Percentiles rank a stretch among this genome's conserved stretches.
Evolutionary conservation across 2,888 invertebrate genomes (phyloP).

Genomic region (Steinernema hermaphroditum): DNA sequence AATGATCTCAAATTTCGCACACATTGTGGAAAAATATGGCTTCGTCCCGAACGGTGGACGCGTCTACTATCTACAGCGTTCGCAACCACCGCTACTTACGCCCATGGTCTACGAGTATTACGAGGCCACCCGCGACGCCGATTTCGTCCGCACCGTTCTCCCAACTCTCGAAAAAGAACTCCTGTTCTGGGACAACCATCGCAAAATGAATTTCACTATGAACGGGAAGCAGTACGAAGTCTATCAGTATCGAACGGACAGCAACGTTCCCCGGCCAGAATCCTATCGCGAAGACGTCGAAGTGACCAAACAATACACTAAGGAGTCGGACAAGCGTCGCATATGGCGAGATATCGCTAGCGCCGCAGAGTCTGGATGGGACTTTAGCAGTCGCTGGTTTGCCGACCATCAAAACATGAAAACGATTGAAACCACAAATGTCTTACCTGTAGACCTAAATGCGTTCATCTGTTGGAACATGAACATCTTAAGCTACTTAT

Average conservation of each 20-base stretch:
- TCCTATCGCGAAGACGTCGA: conserved; percentile 75
- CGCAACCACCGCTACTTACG: conserved; percentile 51
- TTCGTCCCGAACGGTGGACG: conserved; percentile 85
- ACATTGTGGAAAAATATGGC: conserved; percentile 76
- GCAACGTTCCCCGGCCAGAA: conserved; percentile 74
- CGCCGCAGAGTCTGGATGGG: conserved; percentile 93
- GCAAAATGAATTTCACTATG: conserved; percentile 65
- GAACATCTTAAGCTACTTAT: conserved; percentile 72
- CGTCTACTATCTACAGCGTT: conserved; percentile 75
- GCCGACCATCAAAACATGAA: conserved; percentile 74
- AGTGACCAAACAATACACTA: conserved; percentile 40
- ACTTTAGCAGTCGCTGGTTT: conserved; percentile 90
- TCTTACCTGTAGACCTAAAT: conserved; percentile 83
- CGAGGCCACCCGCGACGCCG: conserved; percentile 75
- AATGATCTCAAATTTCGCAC: conserved; percentile 83
- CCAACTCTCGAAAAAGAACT: conserved; percentile 68
- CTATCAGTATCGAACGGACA: conserved; percentile 73
- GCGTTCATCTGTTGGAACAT: conserved; percentile 78
- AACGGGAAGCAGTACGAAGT: conserved; percentile 73
- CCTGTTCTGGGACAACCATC: conserved; percentile 81
- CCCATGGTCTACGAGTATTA: conserved; percentile 74
- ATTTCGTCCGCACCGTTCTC: conserved; percentile 71
- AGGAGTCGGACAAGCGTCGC: conserved; percentile 42
- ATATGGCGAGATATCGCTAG: conserved; percentile 76
- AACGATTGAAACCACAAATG: conserved; percentile 74